Evolutionary conservation across 2,888 invertebrate genomes (phyloP).

Genomic region (Pardosa pseudoannulata): DNA sequence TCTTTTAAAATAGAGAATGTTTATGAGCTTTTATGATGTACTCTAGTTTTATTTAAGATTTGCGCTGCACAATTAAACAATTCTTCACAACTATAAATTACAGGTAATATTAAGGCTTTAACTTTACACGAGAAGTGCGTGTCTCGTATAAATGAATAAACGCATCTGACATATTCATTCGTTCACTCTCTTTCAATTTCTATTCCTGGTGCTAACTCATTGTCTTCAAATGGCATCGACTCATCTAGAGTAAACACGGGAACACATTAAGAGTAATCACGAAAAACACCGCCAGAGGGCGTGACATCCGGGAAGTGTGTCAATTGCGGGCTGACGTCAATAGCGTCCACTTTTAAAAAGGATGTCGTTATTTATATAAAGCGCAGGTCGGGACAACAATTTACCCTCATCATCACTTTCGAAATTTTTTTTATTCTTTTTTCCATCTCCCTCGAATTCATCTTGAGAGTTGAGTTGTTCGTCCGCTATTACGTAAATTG

Average conservation of each 20-base stretch:
- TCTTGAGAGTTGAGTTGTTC: constrained; percentile 18
- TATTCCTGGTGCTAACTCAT: background rate
- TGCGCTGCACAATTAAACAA: no score
- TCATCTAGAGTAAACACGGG: constrained; percentile 59
- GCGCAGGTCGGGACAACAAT: constrained; percentile 68
- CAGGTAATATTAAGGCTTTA: no score
- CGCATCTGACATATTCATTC: background rate
- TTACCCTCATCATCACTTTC: constrained; percentile 49
- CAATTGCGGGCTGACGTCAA: constrained; percentile 37
- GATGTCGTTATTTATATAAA: constrained; percentile 70
- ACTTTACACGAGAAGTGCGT: no score
- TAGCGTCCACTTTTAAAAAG: constrained; percentile 60
- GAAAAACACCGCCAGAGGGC: constrained; percentile 58
- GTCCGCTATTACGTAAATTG: constrained; percentile 58
- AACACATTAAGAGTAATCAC: constrained; percentile 35
- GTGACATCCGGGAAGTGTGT: constrained; percentile 69
- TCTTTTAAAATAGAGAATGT: no score
- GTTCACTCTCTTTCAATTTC: background rate
- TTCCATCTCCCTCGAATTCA: constrained; percentile 13
- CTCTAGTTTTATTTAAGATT: no score
- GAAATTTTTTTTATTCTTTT: constrained; percentile 22
- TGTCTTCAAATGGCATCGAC: constrained; percentile 7
- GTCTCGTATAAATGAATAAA: no score
- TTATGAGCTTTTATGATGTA: no score
- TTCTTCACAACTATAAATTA: no score